Evolutionary conservation across 2,888 invertebrate species (phyloP), one percentile per base, ranked within the genome.

Genomic region (Rhyacophila evoluta): DNA sequence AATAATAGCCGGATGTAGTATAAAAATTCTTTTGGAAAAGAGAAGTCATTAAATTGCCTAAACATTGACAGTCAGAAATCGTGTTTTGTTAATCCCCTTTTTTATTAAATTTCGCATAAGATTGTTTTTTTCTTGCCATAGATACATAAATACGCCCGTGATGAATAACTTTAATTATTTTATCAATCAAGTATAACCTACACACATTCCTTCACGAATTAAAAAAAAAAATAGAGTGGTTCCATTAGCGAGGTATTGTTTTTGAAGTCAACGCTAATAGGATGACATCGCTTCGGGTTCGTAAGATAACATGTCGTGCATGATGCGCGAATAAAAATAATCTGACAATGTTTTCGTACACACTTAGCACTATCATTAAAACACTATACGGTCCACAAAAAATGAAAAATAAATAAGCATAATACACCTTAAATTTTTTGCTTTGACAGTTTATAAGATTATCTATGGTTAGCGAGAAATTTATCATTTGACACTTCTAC

Each of bases 261-360:
- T 55, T 55, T 55, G 19, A 55, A 55, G 19, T 55, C 55, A 55
- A 55, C 8, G 15, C 39, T 39, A 39, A 12, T 55, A 55, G 15
- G 19, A 55, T 55, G 55, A 55, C 55, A 55, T 55, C 25, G 55
- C 55, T 5, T 12, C 55, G 25, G 11, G 55, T 55, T 55, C 55
- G 12, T 12, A 55, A 55, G 55, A 55, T 55, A 25, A 55, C 55
- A 55, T 55, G 55, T 25, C 55, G 55, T 55, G 55, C 55, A 55
- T 25, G 55, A 55, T 55, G 55, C 55, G 55, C 55, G 55, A 55
- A 55, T 55, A 55, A 55, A 55, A 55, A 55, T 55, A 55, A 55
- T 55, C 55, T 55, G 55, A 55, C 55, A 55, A 15, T 55, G 55
- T 55, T 55, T 55, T 55, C 55, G 55, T 12, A 55, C 55, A 55